A percentile compares a stretch with the other conserved stretches of the same genome.
Conservation (phyloP, 2,888 invertebrate species). For the Eutolmus rufibarbis region DNA sequence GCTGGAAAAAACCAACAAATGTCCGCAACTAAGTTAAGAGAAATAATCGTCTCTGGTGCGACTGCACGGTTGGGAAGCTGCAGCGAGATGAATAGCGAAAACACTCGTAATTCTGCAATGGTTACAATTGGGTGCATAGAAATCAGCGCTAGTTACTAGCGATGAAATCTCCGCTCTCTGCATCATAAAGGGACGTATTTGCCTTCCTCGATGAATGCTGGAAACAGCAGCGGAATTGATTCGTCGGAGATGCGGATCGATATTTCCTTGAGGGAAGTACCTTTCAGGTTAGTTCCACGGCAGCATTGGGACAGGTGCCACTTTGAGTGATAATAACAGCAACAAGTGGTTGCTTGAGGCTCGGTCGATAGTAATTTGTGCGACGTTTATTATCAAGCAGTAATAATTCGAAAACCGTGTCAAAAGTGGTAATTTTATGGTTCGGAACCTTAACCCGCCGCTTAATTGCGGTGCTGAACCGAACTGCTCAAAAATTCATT, state of each 20-base stretch:
- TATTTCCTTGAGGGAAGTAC: background rate
- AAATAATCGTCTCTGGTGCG: background rate
- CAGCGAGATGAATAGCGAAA: background rate
- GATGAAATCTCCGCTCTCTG: background rate
- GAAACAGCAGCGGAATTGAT: background rate
- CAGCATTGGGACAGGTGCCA: background rate
- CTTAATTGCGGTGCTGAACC: background rate
- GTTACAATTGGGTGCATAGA: background rate
- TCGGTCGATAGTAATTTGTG: background rate
- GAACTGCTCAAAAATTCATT: background rate
- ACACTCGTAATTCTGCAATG: background rate
- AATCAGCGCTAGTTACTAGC: background rate
- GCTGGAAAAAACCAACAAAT: background rate
- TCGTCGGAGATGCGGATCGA: background rate
- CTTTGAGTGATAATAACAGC: background rate
- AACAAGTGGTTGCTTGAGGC: background rate
- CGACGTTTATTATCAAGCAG: background rate
- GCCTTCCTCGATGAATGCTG: background rate
- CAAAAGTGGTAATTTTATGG: background rate
- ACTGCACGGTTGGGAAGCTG: background rate
- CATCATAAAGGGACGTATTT: background rate
- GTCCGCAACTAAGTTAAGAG: background rate
- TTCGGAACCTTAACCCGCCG: background rate
- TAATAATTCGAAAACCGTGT: background rate
- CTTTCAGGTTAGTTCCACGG: background rate